Conservation (phyloP, 2,888 invertebrate species). For the Stramonita haemastoma region DNA sequence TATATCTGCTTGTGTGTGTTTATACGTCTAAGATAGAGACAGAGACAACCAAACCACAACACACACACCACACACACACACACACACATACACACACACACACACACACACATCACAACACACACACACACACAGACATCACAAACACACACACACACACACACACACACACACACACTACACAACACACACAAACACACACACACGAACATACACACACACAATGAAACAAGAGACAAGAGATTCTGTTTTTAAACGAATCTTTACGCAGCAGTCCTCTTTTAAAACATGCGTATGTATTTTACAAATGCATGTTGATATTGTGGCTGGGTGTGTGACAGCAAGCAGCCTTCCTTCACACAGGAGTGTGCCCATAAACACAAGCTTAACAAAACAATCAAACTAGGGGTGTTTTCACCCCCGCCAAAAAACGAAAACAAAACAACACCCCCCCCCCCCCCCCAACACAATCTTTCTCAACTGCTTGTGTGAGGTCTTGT, state of each 20-base stretch:
- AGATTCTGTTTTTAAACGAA: background rate
- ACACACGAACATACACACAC: background rate
- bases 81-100: background rate
- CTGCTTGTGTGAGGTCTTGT: background rate
- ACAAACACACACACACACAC: background rate
- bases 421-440: too few species aligned
- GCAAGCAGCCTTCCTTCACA: too few species aligned
- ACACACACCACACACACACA: background rate
- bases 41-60: background rate
- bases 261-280: too few species aligned
- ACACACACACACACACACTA: background rate
- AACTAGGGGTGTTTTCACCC: too few species aligned
- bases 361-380: too few species aligned
- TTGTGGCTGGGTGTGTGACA: too few species aligned
- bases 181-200: background rate
- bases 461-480: too few species aligned
- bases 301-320: too few species aligned
- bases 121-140: too few species aligned
- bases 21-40: background rate
- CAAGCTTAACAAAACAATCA: too few species aligned
- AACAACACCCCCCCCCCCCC: too few species aligned
- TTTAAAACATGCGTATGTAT: too few species aligned
- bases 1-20: background rate
- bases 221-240: background rate
- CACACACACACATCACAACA: background rate